Conservation (phyloP, 1,140 invertebrate species). For the Drosophila ogumai region DNA sequence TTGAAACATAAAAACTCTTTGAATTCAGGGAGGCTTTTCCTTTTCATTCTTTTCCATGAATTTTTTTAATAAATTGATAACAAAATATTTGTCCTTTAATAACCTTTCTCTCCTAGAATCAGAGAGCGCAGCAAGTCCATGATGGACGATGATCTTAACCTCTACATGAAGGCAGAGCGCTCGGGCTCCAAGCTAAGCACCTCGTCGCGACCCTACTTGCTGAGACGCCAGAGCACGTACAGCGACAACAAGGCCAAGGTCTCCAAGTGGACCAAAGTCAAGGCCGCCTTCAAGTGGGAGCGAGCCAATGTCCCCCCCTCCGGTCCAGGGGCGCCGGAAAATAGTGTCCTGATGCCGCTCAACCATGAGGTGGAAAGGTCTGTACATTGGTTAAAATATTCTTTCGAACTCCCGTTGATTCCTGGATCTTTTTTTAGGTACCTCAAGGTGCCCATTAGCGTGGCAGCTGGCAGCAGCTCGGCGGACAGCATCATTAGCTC, state of each 20-base stretch:
- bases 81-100: not conserved
- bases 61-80: not conserved
- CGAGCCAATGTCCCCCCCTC: conserved; percentile 86
- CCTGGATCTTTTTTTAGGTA: conserved; percentile 50
- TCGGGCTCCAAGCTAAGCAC: conserved; percentile 32
- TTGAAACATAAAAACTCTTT: not conserved
- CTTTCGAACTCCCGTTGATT: not conserved
- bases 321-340: conserved; percentile 77
- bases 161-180: conserved; percentile 62
- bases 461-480: conserved; percentile 84
- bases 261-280: conserved; percentile 93
- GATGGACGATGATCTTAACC: conserved; percentile 82
- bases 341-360: conserved; percentile 74
- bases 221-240: conserved; percentile 78
- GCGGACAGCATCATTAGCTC: conserved; percentile 85
- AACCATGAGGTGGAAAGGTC: conserved; percentile 84
- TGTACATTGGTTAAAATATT: not conserved
- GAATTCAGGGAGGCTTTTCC: not conserved
- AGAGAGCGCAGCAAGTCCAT: conserved; percentile 86
- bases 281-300: conserved; percentile 92
- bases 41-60: not conserved
- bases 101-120: conserved; percentile 44
- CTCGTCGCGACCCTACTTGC: conserved; percentile 59
- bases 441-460: conserved; percentile 85
- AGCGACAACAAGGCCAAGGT: conserved; percentile 84